Evolutionary conservation across 2,113 vertebrate genomes (phyloP), one percentile per base, ranked within the genome.

Genomic region (Leptobrachium ailaonicum): DNA sequence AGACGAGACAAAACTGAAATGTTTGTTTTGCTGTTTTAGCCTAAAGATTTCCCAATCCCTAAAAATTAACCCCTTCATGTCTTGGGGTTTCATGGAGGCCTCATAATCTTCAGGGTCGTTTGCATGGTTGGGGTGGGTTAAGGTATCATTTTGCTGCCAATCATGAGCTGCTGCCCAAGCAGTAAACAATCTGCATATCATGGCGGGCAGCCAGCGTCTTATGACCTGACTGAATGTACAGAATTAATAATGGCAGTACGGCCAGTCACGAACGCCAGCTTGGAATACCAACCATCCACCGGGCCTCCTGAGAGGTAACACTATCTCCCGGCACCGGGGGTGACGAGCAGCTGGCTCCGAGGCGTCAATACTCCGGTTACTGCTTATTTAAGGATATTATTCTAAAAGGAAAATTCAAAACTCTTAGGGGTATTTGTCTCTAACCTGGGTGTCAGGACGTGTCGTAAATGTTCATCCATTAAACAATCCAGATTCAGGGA

Each of bases 261-360:
- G 45, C n/a, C 20, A 62, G 0, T 43, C 20, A 58, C 45, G 56
- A 45, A 66, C 44, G 10, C 62, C 64, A 62, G 70, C 45, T 79
- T 40, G 42, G 44, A 32, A 50, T 12, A 79, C 6, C 1, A 10
- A 12, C 44, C 43, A 63, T 9, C 20, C 77, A 56, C 32, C 42
- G 44, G 71, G 44, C 66, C 63, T 60, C 68, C 6, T n/a, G 12
- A 47, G 13, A n/a, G 53, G 78, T 62, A 80, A 80, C 64, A 41
- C 9, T 68, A 80, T 66, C 73, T 53, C 50, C 14, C 5, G 40
- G 69, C 66, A 45, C 68, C 47, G 41, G 20, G 20, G 20, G 58
- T 20, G 41, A 6, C 8, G 56, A 40, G 47, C 70, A 78, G 76
- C 54, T 70, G 67, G 66, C 20, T 12, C 56, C 3, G 14, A 10